Percentiles rank a stretch among this genome's conserved stretches.
These are phyloP conservation scores for Euproctis similis DNA, from an alignment of 2,888 invertebrate species.

Conservation along the genomic window DNA sequence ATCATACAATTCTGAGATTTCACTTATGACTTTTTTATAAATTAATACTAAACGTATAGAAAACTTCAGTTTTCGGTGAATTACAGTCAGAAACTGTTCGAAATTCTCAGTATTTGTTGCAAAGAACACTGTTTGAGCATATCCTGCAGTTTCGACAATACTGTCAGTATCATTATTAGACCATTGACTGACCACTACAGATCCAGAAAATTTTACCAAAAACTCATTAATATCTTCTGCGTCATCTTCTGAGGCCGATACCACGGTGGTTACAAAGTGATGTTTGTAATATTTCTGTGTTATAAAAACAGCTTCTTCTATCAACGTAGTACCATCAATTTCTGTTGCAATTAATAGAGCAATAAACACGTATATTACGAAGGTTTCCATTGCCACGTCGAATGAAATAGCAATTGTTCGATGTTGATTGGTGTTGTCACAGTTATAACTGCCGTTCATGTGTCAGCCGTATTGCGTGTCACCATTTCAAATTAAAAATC, in stretches of 20 bases:
- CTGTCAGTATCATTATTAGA: conserved; percentile 10
- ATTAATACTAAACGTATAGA: conserved; percentile 36
- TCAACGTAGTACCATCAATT: too few relatives aligned
- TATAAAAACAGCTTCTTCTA: conserved; percentile 19
- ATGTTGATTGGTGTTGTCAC: too few relatives aligned
- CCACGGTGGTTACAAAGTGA: conserved; percentile 27
- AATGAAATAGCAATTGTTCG: too few relatives aligned
- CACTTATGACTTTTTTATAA: conserved; percentile 16
- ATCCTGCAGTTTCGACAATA: conserved; percentile 18
- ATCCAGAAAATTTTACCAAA: conserved; percentile 26
- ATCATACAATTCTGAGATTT: conserved; percentile 11
- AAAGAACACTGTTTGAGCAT: conserved; percentile 38
- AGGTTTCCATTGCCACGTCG: too few relatives aligned
- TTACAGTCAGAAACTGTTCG: conserved; percentile 21
- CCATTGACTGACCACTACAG: conserved; percentile 23
- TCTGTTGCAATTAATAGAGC: too few relatives aligned
- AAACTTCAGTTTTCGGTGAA: conserved; percentile 23
- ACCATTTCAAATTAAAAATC: too few relatives aligned
- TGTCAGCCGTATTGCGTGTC: too few relatives aligned
- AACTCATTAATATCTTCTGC: conserved; percentile 23
- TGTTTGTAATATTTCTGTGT: conserved; percentile 30
- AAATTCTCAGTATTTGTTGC: conserved; percentile 28
- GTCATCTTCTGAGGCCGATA: conserved; percentile 28
- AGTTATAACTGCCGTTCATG: too few relatives aligned
- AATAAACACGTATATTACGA: too few relatives aligned